Evolutionary conservation across 2,888 invertebrate species (phyloP).

Genomic region (Eristalis intricaria): DNA sequence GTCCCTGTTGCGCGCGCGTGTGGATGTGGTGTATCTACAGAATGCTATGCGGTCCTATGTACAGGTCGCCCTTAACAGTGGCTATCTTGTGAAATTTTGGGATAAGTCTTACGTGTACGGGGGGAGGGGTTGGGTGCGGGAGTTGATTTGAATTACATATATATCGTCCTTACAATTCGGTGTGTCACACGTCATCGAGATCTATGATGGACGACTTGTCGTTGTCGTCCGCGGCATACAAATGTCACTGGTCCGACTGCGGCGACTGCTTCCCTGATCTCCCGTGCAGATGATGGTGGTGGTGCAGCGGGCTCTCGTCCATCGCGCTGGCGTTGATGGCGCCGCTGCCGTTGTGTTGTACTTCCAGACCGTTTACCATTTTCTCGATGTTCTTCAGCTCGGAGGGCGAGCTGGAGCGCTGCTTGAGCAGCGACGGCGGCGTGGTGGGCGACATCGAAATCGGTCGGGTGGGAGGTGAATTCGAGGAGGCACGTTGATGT

Average conservation of each 20-base stretch:
- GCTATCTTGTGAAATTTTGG: constrained; percentile 47
- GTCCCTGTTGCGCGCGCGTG: neutral
- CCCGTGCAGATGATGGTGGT: constrained; percentile 74
- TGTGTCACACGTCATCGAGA: constrained; percentile 81
- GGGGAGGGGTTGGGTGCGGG: constrained; percentile 23
- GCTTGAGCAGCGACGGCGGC: constrained; percentile 80
- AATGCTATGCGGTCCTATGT: constrained; percentile 69
- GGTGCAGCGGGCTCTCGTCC: constrained; percentile 71
- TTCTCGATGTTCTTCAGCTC: constrained; percentile 98
- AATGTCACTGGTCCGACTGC: constrained; percentile 81
- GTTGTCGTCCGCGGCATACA: constrained; percentile 77
- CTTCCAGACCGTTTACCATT: constrained; percentile 97
- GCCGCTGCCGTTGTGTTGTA: constrained; percentile 84
- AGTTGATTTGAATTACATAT: constrained; percentile 22
- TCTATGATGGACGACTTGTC: constrained; percentile 81
- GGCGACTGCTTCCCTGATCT: constrained; percentile 74
- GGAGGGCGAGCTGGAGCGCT: constrained; percentile 82
- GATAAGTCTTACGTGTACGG: constrained; percentile 61
- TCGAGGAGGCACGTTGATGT: constrained; percentile 80
- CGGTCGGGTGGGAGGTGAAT: constrained; percentile 81
- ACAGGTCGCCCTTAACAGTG: constrained; percentile 49
- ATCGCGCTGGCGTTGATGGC: constrained; percentile 55
- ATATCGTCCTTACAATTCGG: constrained; percentile 58
- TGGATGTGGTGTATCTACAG: constrained; percentile 60
- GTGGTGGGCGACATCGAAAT: constrained; percentile 82